phyloP scores from a whole-genome alignment of 2,113 vertebrate genomes.

The Ptilorrhoa leucosticta region DNA sequence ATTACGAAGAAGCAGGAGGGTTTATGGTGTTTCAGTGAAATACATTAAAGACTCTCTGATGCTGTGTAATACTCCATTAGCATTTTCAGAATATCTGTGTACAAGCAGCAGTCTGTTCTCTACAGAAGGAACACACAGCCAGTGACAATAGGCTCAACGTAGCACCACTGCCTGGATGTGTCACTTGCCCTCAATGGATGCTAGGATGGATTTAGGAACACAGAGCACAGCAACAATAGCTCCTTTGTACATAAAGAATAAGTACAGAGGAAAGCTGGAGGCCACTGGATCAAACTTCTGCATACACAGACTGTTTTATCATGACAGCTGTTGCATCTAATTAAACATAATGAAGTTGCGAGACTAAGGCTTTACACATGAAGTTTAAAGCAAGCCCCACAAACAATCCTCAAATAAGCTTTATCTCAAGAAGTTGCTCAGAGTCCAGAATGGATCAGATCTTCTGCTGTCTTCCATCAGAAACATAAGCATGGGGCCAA shows the following conservation, averaged over 20 bases:
- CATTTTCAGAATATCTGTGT: background rate
- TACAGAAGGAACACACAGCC: background rate
- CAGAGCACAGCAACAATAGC: background rate
- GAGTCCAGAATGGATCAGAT: background rate
- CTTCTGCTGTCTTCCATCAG: background rate
- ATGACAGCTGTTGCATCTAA: constrained; percentile 16
- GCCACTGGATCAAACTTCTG: background rate
- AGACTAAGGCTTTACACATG: background rate
- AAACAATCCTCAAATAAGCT: background rate
- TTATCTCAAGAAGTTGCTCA: background rate
- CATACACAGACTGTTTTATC: background rate
- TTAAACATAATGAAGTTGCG: background rate
- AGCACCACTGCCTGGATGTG: background rate
- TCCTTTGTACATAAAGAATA: constrained; percentile 2
- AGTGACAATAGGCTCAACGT: background rate
- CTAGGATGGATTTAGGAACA: background rate
- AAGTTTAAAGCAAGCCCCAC: background rate
- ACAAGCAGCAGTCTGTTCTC: background rate
- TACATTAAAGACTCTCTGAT: background rate
- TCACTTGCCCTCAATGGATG: background rate
- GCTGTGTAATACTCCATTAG: background rate
- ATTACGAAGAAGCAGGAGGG: background rate
- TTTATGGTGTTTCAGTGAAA: background rate
- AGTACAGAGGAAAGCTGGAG: background rate
- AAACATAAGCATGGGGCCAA: background rate